Percentiles rank a stretch among this genome's conserved stretches.
phyloP scores from a whole-genome alignment of 2,797 vertebrate species.

The Tragopan temminckii region DNA sequence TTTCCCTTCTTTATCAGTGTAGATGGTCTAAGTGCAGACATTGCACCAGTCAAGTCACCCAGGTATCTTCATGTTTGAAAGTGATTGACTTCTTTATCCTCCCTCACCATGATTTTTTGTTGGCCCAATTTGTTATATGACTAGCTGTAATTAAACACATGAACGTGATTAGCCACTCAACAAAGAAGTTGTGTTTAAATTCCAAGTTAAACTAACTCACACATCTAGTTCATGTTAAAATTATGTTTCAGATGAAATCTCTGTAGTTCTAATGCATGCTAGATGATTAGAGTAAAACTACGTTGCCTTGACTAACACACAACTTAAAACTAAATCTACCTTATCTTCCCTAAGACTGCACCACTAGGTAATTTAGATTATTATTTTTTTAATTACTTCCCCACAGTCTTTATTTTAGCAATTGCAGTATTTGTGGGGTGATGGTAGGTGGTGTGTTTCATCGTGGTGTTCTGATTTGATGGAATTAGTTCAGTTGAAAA shows the following conservation, averaged over 20 bases:
- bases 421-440: not conserved
- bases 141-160: not conserved
- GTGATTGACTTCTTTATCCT: not conserved
- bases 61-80: not conserved
- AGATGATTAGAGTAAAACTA: not conserved
- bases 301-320: not conserved
- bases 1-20: not conserved
- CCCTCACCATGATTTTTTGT: not conserved
- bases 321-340: not conserved
- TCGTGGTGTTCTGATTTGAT: not conserved
- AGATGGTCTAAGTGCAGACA: not conserved
- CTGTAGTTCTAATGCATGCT: not conserved
- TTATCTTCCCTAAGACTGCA: not conserved
- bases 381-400: not conserved
- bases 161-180: not conserved
- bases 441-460: not conserved
- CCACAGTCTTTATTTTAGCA: not conserved
- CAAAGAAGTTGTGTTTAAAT: not conserved
- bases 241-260: not conserved
- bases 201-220: not conserved
- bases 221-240: not conserved
- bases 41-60: not conserved
- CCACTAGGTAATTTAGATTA: not conserved
- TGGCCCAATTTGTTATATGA: not conserved
- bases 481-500: not conserved